Evolutionary conservation across 1,140 invertebrate species (phyloP).

Genomic region (Pantala flavescens): DNA sequence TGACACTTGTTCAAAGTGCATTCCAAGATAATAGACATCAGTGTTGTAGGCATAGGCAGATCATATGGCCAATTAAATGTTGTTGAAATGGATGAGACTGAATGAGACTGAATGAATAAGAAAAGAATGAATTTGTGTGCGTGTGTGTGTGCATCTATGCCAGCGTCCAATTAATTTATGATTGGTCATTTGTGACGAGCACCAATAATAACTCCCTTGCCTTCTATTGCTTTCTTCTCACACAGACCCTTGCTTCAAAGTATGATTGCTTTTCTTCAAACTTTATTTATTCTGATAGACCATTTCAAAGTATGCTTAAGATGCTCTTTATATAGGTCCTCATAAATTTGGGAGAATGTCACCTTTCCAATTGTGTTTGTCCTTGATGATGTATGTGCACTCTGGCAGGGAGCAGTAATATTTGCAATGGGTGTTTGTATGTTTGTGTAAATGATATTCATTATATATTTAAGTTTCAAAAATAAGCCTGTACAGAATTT

Average conservation of each 20-base stretch:
- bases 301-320: neutral
- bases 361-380: neutral
- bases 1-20: neutral
- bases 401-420: slow-evolving; percentile 4
- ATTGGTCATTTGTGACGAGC: slow-evolving; percentile 5
- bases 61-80: slow-evolving; percentile 2
- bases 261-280: neutral
- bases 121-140: neutral
- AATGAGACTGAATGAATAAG: neutral
- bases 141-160: neutral
- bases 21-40: slow-evolving; percentile 3
- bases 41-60: slow-evolving; percentile 7
- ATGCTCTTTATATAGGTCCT: neutral
- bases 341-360: neutral
- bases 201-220: slow-evolving; percentile 5
- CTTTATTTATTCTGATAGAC: neutral
- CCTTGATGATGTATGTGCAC: slow-evolving; percentile 2
- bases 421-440: slow-evolving; percentile 2
- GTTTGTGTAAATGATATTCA: slow-evolving; percentile 7
- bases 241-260: neutral
- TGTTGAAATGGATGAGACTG: slow-evolving; percentile 1
- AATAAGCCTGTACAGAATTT: neutral
- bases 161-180: neutral
- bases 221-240: slow-evolving; percentile 1
- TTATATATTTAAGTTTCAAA: neutral